Evolutionary conservation across 2,797 vertebrate genomes (phyloP).

Genomic region (Acanthornis magna): DNA sequence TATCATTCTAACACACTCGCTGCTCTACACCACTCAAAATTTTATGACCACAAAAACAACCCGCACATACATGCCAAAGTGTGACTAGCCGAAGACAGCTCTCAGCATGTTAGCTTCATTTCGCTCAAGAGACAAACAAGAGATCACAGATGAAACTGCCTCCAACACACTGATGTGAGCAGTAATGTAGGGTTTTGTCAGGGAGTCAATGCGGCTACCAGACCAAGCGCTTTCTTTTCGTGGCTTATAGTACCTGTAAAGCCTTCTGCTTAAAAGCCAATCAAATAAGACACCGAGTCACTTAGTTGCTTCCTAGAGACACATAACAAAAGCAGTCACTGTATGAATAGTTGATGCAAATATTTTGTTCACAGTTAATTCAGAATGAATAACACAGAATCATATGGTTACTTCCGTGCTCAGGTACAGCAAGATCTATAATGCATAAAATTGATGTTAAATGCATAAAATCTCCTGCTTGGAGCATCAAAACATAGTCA

Average conservation of each 20-base stretch:
- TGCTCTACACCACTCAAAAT: conserved; percentile 61
- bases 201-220: conserved; percentile 7
- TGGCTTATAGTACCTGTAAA: conserved; percentile 1
- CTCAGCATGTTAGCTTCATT: conserved; percentile 65
- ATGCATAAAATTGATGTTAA: conserved; percentile 65
- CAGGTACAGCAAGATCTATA: conserved; percentile 15
- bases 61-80: conserved; percentile 49
- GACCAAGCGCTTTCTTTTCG: background rate
- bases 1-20: conserved; percentile 60
- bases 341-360: conserved; percentile 16
- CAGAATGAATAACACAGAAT: conserved; percentile 41
- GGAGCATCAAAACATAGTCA: conserved; percentile 50
- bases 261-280: conserved; percentile 49
- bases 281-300: conserved; percentile 34
- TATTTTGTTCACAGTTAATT: conserved; percentile 51
- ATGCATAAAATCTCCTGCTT: conserved; percentile 60
- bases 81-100: conserved; percentile 66
- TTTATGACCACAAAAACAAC: conserved; percentile 68
- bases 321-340: conserved; percentile 5
- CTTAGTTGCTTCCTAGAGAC: conserved; percentile 46
- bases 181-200: conserved; percentile 34
- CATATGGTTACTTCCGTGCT: background rate
- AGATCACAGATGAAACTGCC: conserved; percentile 65
- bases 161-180: conserved; percentile 25
- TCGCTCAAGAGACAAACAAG: conserved; percentile 60